Percentiles rank a stretch among this genome's conserved stretches.
phyloP scores from a whole-genome alignment of 2,888 invertebrate genomes.

The Phyto melanocephala region DNA sequence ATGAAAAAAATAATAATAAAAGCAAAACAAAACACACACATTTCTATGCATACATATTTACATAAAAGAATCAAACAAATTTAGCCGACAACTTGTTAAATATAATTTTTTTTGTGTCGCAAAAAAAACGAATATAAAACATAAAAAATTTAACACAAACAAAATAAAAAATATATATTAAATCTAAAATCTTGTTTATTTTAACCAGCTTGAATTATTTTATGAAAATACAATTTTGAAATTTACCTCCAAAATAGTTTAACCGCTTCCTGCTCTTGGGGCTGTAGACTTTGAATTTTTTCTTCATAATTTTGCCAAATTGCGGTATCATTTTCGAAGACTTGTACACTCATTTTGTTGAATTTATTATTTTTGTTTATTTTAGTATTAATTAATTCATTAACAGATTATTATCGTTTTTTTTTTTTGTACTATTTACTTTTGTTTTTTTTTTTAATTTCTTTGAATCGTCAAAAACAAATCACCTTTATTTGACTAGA shows the following conservation, averaged over 20 bases:
- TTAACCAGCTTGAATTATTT: no score
- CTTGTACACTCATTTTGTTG: slow-evolving; percentile 55
- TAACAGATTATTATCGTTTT: not conserved
- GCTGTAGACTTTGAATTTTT: slow-evolving; percentile 73
- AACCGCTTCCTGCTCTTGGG: slow-evolving; percentile 75
- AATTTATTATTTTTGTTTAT: slow-evolving; percentile 9
- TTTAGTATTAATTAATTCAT: slow-evolving; percentile 24
- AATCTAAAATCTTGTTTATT: slow-evolving; percentile 6
- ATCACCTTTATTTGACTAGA: not conserved
- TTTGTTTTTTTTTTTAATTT: not conserved
- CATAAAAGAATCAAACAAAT: slow-evolving; percentile 24
- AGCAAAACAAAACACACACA: not conserved
- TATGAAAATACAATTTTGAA: slow-evolving; percentile 17
- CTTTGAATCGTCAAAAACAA: not conserved
- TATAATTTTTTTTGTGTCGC: not conserved
- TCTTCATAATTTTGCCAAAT: slow-evolving; percentile 67
- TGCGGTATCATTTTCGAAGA: slow-evolving; percentile 68
- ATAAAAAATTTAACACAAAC: not conserved
- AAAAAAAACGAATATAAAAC: not conserved
- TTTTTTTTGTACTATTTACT: not conserved
- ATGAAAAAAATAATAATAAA: not conserved
- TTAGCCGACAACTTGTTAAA: slow-evolving; percentile 35
- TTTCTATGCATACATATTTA: slow-evolving; percentile 16
- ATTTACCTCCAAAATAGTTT: slow-evolving; percentile 75
- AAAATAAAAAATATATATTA: not conserved